A percentile compares a stretch with the other conserved stretches of the same genome.
phyloP scores from a whole-genome alignment of 2,888 invertebrate genomes.

The Monochamus alternatus region DNA sequence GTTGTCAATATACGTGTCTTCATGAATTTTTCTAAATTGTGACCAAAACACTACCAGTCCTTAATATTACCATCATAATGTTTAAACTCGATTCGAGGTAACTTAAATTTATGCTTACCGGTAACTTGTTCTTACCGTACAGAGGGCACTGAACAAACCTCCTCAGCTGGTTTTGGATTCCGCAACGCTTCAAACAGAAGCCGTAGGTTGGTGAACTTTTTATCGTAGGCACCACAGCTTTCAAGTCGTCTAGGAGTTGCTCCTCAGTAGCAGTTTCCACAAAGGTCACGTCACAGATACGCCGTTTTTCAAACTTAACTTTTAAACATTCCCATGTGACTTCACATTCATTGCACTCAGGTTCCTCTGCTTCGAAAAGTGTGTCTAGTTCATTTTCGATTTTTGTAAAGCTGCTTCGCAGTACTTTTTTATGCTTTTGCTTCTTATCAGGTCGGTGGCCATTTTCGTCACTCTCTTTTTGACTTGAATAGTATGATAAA shows the following conservation, averaged over 20 bases:
- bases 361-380: background rate
- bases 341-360: background rate
- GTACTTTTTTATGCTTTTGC: background rate
- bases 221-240: background rate
- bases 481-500: no score
- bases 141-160: background rate
- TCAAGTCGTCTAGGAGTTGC: background rate
- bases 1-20: conserved; percentile 46
- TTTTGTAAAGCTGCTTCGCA: background rate
- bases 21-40: conserved; percentile 27
- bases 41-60: conserved; percentile 54
- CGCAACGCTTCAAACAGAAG: no score
- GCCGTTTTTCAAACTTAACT: conserved; percentile 5
- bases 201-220: conserved; percentile 5
- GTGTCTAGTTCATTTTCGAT: background rate
- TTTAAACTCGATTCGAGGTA: conserved; percentile 49
- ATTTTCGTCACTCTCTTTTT: no score
- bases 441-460: no score
- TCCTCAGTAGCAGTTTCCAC: background rate
- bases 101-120: conserved; percentile 51
- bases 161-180: background rate
- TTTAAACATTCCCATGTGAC: conserved; percentile 11
- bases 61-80: conserved; percentile 51
- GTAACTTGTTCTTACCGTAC: background rate
- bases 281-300: background rate